These are phyloP conservation scores for Apis cerana DNA, from an alignment of 1,140 invertebrate genomes.

Conservation along the genomic window DNA sequence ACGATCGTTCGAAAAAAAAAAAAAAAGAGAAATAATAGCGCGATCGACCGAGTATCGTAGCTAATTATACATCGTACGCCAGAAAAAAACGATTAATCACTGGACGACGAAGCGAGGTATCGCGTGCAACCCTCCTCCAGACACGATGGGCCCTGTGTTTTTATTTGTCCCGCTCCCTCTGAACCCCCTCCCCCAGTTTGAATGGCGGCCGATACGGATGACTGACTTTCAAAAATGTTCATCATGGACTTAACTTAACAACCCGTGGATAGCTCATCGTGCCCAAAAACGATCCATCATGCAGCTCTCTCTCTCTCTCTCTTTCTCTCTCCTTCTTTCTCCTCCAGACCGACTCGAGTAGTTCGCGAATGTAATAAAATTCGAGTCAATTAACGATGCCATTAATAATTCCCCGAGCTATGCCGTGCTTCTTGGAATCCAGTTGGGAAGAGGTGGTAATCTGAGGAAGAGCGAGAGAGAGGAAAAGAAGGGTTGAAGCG, in stretches of 20 bases:
- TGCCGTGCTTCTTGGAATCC: conserved; percentile 57
- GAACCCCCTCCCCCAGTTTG: background rate
- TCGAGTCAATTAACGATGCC: conserved; percentile 75
- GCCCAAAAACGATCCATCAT: conserved; percentile 51
- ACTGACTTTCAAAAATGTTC: conserved; percentile 59
- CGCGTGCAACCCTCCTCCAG: conserved; percentile 6
- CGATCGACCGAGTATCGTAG: conserved; percentile 7
- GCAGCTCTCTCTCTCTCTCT: conserved; percentile 44
- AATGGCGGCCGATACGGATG: conserved; percentile 51
- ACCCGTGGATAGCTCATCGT: conserved; percentile 22
- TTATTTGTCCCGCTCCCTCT: conserved; percentile 47
- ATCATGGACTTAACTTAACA: conserved; percentile 26
- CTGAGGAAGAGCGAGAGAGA: conserved; percentile 18
- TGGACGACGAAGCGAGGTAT: conserved; percentile 5
- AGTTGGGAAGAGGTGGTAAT: conserved; percentile 8
- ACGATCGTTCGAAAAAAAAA: background rate
- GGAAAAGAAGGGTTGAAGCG: conserved; percentile 4
- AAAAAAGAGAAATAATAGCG: background rate
- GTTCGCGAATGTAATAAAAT: conserved; percentile 73
- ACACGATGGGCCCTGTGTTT: conserved; percentile 25
- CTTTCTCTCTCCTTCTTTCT: conserved; percentile 53
- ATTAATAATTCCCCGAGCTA: conserved; percentile 72
- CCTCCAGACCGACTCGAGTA: conserved; percentile 47
- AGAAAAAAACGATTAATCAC: conserved; percentile 44
- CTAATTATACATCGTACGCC: conserved; percentile 29